Percentiles rank a stretch among this genome's conserved stretches.
Conservation (phyloP, 2,797 vertebrate species). For the Brachyrhaphis roseni region DNA sequence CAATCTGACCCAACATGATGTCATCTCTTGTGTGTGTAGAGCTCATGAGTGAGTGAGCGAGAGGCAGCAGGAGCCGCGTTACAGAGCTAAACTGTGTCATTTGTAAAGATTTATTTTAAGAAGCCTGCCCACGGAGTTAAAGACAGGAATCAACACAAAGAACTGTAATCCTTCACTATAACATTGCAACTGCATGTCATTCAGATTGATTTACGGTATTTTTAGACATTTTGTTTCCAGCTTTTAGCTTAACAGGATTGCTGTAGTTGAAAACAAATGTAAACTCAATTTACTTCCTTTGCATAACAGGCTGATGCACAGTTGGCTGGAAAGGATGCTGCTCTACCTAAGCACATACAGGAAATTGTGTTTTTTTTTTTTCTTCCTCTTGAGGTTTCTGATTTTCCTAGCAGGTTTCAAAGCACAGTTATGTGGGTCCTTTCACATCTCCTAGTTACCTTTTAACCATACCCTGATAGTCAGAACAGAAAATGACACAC, state of each 20-base stretch:
- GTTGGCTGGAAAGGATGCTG: slow-evolving; percentile 2
- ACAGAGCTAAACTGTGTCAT: slow-evolving; percentile 45
- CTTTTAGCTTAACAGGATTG: neutral
- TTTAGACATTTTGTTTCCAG: neutral
- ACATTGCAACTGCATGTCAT: slow-evolving; percentile 27
- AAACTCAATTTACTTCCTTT: slow-evolving; percentile 20
- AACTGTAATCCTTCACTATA: slow-evolving; percentile 17
- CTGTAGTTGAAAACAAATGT: neutral
- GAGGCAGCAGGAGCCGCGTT: slow-evolving; percentile 52
- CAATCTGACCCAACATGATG: slow-evolving; percentile 79
- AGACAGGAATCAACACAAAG: slow-evolving; percentile 8
- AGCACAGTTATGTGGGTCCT: slow-evolving; percentile 23
- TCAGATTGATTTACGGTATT: slow-evolving; percentile 5
- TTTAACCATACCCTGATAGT: slow-evolving; percentile 9
- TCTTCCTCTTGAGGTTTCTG: slow-evolving; percentile 1
- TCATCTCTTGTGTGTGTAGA: slow-evolving; percentile 65
- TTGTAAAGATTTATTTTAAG: slow-evolving; percentile 44
- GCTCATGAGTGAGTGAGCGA: slow-evolving; percentile 60
- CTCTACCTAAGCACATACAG: slow-evolving; percentile 2
- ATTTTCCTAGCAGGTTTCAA: neutral
- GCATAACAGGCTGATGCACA: neutral
- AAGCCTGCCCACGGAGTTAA: slow-evolving; percentile 14
- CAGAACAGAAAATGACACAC: slow-evolving; percentile 52
- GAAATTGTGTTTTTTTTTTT: neutral
- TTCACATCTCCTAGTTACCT: slow-evolving; percentile 14